A percentile compares a stretch with the other conserved stretches of the same genome.
Conservation (phyloP, 2,113 vertebrate genomes). For the Ictalurus punctatus region DNA sequence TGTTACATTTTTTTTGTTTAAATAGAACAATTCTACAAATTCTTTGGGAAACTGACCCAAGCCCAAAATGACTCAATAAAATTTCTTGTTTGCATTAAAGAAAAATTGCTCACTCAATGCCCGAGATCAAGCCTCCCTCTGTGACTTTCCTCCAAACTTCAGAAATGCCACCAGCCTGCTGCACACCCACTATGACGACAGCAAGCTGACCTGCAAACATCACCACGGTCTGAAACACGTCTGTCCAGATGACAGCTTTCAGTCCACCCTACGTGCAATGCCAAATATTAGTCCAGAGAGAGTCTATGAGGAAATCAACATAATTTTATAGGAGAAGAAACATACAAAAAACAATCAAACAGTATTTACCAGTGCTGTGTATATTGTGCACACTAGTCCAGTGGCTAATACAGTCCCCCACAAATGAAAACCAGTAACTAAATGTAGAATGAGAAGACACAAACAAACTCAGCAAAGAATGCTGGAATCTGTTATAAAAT, state of each 20-base stretch:
- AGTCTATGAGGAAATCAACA: neutral
- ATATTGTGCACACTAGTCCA: slow-evolving; percentile 86
- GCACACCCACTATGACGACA: slow-evolving; percentile 83
- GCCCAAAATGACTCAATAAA: neutral
- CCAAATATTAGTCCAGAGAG: neutral
- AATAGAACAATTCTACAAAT: neutral
- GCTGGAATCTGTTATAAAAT: neutral
- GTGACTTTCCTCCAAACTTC: slow-evolving; percentile 78
- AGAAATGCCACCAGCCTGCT: slow-evolving; percentile 77
- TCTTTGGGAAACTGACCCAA: neutral
- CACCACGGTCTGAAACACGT: slow-evolving; percentile 84
- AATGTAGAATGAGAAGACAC: slow-evolving; percentile 14
- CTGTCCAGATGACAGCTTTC: slow-evolving; percentile 89
- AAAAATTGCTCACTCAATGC: slow-evolving; percentile 73
- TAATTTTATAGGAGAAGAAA: neutral
- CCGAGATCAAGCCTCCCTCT: slow-evolving; percentile 75
- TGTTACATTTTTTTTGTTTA: neutral
- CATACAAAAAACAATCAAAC: neutral
- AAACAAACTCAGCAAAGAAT: neutral
- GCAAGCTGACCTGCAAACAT: slow-evolving; percentile 85
- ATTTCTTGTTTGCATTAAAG: neutral
- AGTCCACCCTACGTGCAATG: slow-evolving; percentile 77
- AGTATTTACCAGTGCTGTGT: slow-evolving; percentile 82
- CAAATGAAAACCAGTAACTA: slow-evolving; percentile 89
- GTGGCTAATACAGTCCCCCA: slow-evolving; percentile 86